These are phyloP conservation scores for Pyrocoelia pectoralis DNA, from an alignment of 2,888 invertebrate genomes.

Conservation along the genomic window DNA sequence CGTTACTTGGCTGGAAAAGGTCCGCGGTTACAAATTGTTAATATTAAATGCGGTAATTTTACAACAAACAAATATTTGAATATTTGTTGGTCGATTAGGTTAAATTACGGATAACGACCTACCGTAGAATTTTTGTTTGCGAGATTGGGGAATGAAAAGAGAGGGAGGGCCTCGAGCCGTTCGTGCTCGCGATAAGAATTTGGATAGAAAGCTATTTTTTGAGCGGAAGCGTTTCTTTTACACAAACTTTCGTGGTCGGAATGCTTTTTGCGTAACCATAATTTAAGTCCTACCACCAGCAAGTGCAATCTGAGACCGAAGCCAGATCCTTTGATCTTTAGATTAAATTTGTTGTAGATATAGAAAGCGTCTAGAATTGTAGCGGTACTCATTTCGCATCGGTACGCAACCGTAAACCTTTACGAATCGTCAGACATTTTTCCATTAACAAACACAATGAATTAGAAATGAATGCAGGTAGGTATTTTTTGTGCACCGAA, in stretches of 20 bases:
- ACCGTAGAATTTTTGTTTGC: too few relatives aligned
- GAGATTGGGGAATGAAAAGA: slow-evolving; percentile 3
- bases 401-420: not conserved
- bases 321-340: slow-evolving; percentile 31
- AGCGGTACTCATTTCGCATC: slow-evolving; percentile 13
- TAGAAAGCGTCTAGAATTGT: slow-evolving; percentile 14
- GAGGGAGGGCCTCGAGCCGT: slow-evolving; percentile 14
- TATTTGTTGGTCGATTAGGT: too few relatives aligned
- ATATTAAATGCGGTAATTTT: not conserved
- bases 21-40: not conserved
- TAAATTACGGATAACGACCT: too few relatives aligned
- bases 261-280: slow-evolving; percentile 29
- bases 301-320: slow-evolving; percentile 29
- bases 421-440: not conserved
- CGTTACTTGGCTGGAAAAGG: not conserved
- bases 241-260: slow-evolving; percentile 26
- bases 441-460: slow-evolving; percentile 10
- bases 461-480: not conserved
- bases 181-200: slow-evolving; percentile 25
- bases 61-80: not conserved
- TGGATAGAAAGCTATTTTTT: slow-evolving; percentile 22
- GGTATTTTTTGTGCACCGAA: slow-evolving; percentile 35
- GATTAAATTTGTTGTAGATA: slow-evolving; percentile 30
- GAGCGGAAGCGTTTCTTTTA: slow-evolving; percentile 27
- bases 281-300: slow-evolving; percentile 34